These are phyloP conservation scores for Antitype chi DNA, from an alignment of 2,888 invertebrate species.

Conservation along the genomic window DNA sequence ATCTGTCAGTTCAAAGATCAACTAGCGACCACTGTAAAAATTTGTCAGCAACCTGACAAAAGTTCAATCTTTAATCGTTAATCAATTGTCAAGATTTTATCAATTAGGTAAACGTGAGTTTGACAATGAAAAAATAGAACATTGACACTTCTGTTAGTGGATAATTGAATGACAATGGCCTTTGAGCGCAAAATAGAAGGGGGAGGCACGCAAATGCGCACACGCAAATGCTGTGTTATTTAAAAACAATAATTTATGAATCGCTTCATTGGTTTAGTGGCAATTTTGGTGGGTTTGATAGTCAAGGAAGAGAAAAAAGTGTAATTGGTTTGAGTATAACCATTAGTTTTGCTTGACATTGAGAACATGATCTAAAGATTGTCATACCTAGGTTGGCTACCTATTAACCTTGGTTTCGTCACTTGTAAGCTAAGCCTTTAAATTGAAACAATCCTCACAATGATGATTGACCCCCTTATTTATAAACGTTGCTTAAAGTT, in stretches of 20 bases:
- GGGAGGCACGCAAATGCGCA: not conserved
- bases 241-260: conserved; percentile 16
- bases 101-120: conserved; percentile 67
- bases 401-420: conserved; percentile 20
- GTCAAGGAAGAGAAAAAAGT: conserved; percentile 16
- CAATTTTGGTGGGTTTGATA: not conserved
- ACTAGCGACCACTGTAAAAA: conserved; percentile 61
- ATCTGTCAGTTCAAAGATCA: conserved; percentile 60
- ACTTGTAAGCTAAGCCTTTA: not conserved
- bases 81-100: conserved; percentile 72
- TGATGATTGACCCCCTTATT: no score
- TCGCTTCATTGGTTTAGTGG: conserved; percentile 22
- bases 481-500: no score
- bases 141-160: conserved; percentile 54
- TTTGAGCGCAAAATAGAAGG: conserved; percentile 54
- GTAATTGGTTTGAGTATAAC: conserved; percentile 15
- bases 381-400: conserved; percentile 12
- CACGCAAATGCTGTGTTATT: conserved; percentile 10
- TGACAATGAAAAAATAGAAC: conserved; percentile 66
- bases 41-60: conserved; percentile 71
- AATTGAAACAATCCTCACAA: not conserved
- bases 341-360: not conserved
- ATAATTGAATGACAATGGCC: conserved; percentile 62
- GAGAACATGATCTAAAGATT: not conserved
- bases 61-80: conserved; percentile 61